These are phyloP conservation scores for Drosophila bunnanda DNA, from an alignment of 2,888 invertebrate species.

Conservation along the genomic window DNA sequence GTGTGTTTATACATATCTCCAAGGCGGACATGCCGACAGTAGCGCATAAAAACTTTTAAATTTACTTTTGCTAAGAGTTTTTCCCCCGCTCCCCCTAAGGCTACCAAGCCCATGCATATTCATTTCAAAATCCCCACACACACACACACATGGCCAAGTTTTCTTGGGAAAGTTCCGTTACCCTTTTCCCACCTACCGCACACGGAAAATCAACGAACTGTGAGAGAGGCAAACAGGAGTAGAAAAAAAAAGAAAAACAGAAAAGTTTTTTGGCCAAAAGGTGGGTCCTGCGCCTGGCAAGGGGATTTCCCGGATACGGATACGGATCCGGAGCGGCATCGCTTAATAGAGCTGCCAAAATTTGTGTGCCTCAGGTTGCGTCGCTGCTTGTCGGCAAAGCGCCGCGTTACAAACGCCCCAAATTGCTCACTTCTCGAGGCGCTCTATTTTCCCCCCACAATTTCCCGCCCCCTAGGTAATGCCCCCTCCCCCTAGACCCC, in stretches of 20 bases:
- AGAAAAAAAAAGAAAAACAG: background rate
- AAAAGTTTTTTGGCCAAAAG: slow-evolving; percentile 36
- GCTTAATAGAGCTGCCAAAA: slow-evolving; percentile 79
- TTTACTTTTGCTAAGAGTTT: slow-evolving; percentile 80
- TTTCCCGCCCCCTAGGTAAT: background rate
- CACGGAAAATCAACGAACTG: slow-evolving; percentile 42
- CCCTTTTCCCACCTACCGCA: slow-evolving; percentile 6
- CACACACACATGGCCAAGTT: slow-evolving; percentile 57
- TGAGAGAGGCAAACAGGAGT: slow-evolving; percentile 43
- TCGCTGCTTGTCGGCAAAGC: slow-evolving; percentile 60
- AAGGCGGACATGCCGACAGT: slow-evolving; percentile 49
- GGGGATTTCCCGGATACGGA: slow-evolving; percentile 38
- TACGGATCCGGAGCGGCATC: slow-evolving; percentile 53
- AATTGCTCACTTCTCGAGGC: slow-evolving; percentile 57
- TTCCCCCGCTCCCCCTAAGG: slow-evolving; percentile 50
- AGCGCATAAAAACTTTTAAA: slow-evolving; percentile 73
- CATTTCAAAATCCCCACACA: slow-evolving; percentile 64
- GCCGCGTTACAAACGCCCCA: slow-evolving; percentile 69
- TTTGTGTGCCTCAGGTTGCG: slow-evolving; percentile 64
- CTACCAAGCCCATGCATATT: slow-evolving; percentile 66
- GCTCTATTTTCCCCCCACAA: slow-evolving; percentile 9
- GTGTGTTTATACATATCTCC: slow-evolving; percentile 36
- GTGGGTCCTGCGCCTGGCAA: slow-evolving; percentile 4
- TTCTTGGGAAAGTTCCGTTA: slow-evolving; percentile 65
- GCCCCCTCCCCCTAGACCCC: slow-evolving; percentile 3